phyloP scores from a whole-genome alignment of 2,888 invertebrate species.

The Chironomus tentans region DNA sequence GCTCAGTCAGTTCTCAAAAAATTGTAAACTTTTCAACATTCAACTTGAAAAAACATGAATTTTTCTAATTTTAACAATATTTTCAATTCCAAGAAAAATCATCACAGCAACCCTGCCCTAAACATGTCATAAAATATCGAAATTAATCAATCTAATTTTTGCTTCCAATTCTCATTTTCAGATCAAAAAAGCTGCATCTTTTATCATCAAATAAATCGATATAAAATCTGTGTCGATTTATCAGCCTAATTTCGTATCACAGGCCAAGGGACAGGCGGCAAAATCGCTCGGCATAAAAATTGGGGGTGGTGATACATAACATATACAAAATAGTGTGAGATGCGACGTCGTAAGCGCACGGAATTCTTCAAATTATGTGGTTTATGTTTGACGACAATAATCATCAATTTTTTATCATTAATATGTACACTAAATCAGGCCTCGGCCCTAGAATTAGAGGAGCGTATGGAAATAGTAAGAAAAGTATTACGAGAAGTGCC shows the following conservation, averaged over 20 bases:
- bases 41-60: too few relatives aligned
- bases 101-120: too few relatives aligned
- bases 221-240: too few relatives aligned
- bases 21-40: too few relatives aligned
- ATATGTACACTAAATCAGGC: constrained; percentile 32
- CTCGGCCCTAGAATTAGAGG: constrained; percentile 45
- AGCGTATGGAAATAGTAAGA: constrained; percentile 48
- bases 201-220: not conserved
- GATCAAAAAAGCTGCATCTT: not conserved
- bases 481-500: constrained; percentile 52
- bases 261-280: too few relatives aligned
- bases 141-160: too few relatives aligned
- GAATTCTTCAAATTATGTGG: constrained; percentile 42
- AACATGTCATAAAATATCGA: too few relatives aligned
- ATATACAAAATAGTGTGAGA: constrained; percentile 33
- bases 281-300: too few relatives aligned
- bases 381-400: constrained; percentile 41
- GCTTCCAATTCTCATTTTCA: not conserved
- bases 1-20: too few relatives aligned
- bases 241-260: not conserved
- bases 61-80: too few relatives aligned
- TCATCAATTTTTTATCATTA: constrained; percentile 38
- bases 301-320: too few relatives aligned
- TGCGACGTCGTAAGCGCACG: constrained; percentile 42
- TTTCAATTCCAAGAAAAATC: too few relatives aligned